These are phyloP conservation scores for Parotocinclus haroldoi DNA, from an alignment of 2,797 vertebrate genomes.

Conservation along the genomic window DNA sequence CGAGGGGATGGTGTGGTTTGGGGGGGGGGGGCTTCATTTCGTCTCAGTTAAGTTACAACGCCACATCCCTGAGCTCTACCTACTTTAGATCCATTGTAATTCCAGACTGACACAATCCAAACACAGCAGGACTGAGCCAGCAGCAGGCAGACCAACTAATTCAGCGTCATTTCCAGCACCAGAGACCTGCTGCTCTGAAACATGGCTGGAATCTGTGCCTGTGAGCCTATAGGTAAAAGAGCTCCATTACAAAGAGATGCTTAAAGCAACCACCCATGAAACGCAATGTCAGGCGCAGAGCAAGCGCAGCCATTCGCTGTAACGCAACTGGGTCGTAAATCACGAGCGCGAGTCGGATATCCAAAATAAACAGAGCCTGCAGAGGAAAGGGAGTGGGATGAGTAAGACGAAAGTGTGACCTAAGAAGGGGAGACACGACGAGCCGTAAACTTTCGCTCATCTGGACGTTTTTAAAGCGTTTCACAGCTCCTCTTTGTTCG, in stretches of 20 bases:
- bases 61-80: no score
- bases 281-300: constrained; percentile 9
- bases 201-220: neutral
- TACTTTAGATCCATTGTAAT: constrained; percentile 43
- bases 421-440: neutral
- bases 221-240: constrained; percentile 13
- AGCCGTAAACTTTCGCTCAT: neutral
- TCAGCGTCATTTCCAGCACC: no score
- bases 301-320: constrained; percentile 13
- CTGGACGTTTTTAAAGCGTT: constrained; percentile 42
- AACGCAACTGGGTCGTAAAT: constrained; percentile 23
- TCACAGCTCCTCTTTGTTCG: constrained; percentile 58
- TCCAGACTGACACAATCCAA: constrained; percentile 12
- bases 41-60: no score
- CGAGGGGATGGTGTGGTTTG: no score
- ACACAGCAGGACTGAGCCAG: neutral
- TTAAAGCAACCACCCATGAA: constrained; percentile 29
- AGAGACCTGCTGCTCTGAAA: neutral
- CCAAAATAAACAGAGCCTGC: constrained; percentile 20
- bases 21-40: no score
- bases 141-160: neutral
- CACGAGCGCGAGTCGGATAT: constrained; percentile 13
- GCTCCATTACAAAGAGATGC: constrained; percentile 12
- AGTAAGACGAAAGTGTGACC: neutral
- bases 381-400: constrained; percentile 3